Conservation (phyloP, 37 sponge, comb jelly and placozoan genomes). For the Theonella swinhoei region DNA sequence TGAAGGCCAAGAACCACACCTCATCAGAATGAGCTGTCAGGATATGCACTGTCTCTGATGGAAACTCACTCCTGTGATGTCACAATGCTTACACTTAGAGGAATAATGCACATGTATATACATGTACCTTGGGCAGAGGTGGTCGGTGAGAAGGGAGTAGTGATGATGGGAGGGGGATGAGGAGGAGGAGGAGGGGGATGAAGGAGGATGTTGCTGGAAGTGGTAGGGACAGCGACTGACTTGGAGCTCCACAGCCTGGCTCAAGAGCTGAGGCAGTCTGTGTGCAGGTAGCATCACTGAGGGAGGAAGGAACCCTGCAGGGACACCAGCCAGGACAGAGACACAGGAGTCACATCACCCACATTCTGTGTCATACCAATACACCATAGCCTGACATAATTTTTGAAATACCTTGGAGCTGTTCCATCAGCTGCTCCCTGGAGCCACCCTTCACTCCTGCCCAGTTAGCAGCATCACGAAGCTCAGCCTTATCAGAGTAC, state of each 20-base stretch:
- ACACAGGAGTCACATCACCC: constrained; percentile 14
- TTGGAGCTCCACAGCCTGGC: constrained; percentile 85
- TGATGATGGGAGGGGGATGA: background rate
- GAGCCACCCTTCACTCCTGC: constrained; percentile 81
- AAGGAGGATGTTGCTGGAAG: constrained; percentile 32
- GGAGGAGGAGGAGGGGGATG: background rate
- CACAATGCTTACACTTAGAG: constrained; percentile 22
- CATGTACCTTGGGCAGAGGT: constrained; percentile 83
- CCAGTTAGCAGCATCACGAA: constrained; percentile 83
- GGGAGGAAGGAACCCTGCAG: constrained; percentile 91
- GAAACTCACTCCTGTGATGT: constrained; percentile 73
- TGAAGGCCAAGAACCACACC: constrained; percentile 87
- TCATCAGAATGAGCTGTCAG: constrained; percentile 94
- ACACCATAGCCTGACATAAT: background rate
- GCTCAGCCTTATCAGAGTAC: constrained; percentile 77
- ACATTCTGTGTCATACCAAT: background rate
- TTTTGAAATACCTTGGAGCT: constrained; percentile 75
- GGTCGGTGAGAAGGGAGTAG: constrained; percentile 88
- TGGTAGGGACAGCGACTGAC: constrained; percentile 87
- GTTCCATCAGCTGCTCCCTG: constrained; percentile 86
- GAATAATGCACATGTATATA: background rate
- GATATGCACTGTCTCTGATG: constrained; percentile 75
- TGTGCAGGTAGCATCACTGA: constrained; percentile 92
- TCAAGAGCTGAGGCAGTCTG: constrained; percentile 75
- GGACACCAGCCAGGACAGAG: background rate